Conservation (phyloP, 2,888 invertebrate species). For the Pseudococcus jackbeardsleyi region DNA sequence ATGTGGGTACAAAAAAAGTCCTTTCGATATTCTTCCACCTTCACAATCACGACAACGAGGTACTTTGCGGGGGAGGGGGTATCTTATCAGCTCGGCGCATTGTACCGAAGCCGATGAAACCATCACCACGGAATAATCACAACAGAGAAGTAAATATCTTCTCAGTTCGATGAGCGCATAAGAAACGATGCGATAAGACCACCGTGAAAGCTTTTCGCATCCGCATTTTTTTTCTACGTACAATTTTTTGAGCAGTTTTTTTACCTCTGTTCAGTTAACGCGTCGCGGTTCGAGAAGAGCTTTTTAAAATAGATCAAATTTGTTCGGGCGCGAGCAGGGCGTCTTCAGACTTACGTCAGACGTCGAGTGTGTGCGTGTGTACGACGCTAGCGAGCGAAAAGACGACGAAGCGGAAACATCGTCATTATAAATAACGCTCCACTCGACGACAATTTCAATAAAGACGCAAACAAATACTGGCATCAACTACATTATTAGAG, state of each 20-base stretch:
- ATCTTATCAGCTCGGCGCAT: not conserved
- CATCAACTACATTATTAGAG: slow-evolving; percentile 43
- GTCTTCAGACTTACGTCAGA: not conserved
- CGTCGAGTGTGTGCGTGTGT: not conserved
- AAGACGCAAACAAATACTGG: slow-evolving; percentile 55
- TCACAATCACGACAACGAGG: not conserved
- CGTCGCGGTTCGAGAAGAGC: not conserved
- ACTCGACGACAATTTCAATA: slow-evolving; percentile 55
- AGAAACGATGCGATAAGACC: slow-evolving; percentile 45
- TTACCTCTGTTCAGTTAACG: not conserved
- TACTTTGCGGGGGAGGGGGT: not conserved
- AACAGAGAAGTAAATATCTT: not conserved
- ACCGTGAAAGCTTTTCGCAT: slow-evolving; percentile 37
- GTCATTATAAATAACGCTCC: slow-evolving; percentile 44
- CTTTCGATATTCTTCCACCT: no score
- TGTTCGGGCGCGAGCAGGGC: not conserved
- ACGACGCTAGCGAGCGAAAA: not conserved
- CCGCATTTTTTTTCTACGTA: not conserved
- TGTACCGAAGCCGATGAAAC: not conserved
- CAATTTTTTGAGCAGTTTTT: not conserved
- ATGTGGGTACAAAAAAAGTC: no score
- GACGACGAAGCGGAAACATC: slow-evolving; percentile 50
- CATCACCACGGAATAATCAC: not conserved
- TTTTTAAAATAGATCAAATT: slow-evolving; percentile 41
- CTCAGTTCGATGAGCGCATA: slow-evolving; percentile 35